A percentile compares a stretch with the other conserved stretches of the same genome.
These are phyloP conservation scores for Apus apus DNA, from an alignment of 2,113 vertebrate genomes.

Conservation along the genomic window DNA sequence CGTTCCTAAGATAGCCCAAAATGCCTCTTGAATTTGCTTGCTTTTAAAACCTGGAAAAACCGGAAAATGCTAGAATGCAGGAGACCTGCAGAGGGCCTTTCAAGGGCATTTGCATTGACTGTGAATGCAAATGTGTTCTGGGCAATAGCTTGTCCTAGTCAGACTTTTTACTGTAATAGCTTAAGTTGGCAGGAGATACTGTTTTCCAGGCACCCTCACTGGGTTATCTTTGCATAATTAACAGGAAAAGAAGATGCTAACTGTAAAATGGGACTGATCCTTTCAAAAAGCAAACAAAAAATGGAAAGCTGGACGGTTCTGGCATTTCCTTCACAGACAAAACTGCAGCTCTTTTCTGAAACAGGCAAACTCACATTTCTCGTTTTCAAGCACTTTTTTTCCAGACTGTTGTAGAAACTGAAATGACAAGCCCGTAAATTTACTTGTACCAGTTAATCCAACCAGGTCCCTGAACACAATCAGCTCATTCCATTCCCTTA, in stretches of 20 bases:
- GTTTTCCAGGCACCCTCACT: not conserved
- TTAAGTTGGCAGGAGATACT: not conserved
- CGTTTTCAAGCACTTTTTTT: not conserved
- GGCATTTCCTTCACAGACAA: not conserved
- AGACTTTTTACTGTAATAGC: not conserved
- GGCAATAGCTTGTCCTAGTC: not conserved
- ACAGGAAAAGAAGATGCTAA: not conserved
- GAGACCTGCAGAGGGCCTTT: not conserved
- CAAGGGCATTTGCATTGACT: not conserved
- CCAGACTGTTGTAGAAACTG: not conserved
- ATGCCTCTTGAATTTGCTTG: not conserved
- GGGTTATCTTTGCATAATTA: not conserved
- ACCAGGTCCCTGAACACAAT: not conserved
- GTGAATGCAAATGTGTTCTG: not conserved
- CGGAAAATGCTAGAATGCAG: not conserved
- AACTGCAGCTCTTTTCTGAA: not conserved
- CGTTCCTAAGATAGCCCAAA: not conserved
- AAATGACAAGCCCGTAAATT: not conserved
- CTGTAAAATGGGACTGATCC: not conserved
- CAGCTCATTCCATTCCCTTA: not conserved
- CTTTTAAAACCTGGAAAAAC: not conserved
- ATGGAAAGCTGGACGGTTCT: not conserved
- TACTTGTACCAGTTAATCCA: not conserved
- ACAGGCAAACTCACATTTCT: not conserved
- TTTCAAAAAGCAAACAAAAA: not conserved